Evolutionary conservation across 2,797 vertebrate species (phyloP).

Genomic region (Micropoecilia bifurca): DNA sequence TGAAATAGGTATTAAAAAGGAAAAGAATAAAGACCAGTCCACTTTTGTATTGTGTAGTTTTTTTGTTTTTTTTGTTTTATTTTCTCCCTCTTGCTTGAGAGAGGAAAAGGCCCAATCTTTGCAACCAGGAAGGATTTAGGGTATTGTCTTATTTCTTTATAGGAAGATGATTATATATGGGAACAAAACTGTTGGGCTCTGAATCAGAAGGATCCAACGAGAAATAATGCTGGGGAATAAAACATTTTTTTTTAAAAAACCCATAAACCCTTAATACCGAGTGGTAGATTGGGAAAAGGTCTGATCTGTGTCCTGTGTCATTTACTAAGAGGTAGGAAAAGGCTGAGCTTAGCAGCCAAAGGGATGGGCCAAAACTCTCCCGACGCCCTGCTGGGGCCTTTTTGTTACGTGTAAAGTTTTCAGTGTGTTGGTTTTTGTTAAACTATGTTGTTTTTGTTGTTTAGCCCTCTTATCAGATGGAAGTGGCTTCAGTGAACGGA

Average conservation of each 20-base stretch:
- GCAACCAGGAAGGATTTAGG: conserved; percentile 73
- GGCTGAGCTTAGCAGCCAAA: conserved; percentile 72
- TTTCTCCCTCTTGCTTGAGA: conserved; percentile 69
- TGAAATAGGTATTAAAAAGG: conserved; percentile 49
- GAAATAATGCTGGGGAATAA: conserved; percentile 40
- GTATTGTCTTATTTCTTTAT: conserved; percentile 67
- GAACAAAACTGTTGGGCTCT: conserved; percentile 66
- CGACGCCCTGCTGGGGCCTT: conserved; percentile 69
- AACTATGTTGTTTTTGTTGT: conserved; percentile 81
- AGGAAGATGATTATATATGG: conserved; percentile 61
- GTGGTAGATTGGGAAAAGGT: conserved; percentile 52
- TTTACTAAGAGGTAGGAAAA: conserved; percentile 67
- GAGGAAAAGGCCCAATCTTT: conserved; percentile 72
- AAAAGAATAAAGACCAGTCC: conserved; percentile 66
- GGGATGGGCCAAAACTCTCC: conserved; percentile 71
- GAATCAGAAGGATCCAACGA: conserved; percentile 52
- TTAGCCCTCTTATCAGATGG: conserved; percentile 77
- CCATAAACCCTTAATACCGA: conserved; percentile 21
- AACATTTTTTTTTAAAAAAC: not conserved
- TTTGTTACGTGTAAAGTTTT: conserved; percentile 72
- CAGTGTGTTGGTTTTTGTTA: conserved; percentile 76
- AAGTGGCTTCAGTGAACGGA: conserved; percentile 75
- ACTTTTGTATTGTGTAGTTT: conserved; percentile 79
- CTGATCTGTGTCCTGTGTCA: conserved; percentile 64
- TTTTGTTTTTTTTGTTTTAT: conserved; percentile 74